phyloP scores from a whole-genome alignment of 2,888 invertebrate species.

The Lymantria monacha region DNA sequence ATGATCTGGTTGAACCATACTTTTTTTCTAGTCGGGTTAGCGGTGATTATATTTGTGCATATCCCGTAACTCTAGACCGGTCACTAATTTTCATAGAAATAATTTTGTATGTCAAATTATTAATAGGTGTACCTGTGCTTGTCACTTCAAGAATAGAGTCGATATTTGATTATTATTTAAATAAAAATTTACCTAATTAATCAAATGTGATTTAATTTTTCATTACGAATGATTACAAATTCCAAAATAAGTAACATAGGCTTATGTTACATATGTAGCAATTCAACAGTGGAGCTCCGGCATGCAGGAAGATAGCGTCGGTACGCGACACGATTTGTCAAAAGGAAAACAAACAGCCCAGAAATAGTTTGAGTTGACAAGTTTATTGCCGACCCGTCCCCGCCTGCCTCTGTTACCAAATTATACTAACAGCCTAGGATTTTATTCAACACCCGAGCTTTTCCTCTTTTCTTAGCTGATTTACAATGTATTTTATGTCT shows the following conservation, averaged over 20 bases:
- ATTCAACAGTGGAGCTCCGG: conserved; percentile 25
- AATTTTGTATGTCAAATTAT: no score
- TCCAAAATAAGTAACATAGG: neutral
- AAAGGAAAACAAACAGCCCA: conserved; percentile 75
- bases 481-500: conserved; percentile 32
- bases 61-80: no score
- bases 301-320: conserved; percentile 67
- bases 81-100: no score
- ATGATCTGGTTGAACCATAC: no score
- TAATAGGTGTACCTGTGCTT: no score
- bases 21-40: no score
- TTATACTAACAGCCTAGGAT: conserved; percentile 52
- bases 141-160: no score
- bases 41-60: no score
- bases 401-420: conserved; percentile 45
- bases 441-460: conserved; percentile 50
- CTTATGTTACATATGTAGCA: neutral
- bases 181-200: no score
- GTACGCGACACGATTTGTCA: conserved; percentile 70
- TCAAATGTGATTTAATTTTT: no score
- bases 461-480: conserved; percentile 43
- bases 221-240: no score
- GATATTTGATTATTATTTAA: no score
- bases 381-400: conserved; percentile 62
- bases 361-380: conserved; percentile 78